phyloP scores from a whole-genome alignment of 2,888 invertebrate species.

The Conomelus anceps region DNA sequence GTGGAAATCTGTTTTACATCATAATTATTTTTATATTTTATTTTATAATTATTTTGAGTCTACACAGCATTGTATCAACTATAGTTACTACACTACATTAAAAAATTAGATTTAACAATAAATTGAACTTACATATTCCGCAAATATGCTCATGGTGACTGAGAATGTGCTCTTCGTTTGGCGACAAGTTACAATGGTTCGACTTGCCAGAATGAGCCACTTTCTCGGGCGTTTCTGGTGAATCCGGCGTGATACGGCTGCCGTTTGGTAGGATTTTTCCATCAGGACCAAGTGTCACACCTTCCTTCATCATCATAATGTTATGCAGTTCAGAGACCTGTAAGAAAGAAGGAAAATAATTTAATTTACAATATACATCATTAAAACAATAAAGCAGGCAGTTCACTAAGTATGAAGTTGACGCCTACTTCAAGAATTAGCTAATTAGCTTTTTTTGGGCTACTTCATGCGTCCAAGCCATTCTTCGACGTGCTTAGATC shows the following conservation, averaged over 20 bases:
- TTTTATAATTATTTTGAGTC: too few relatives aligned
- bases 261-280: constrained; percentile 48
- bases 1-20: too few relatives aligned
- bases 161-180: background rate
- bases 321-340: constrained; percentile 55
- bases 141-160: background rate
- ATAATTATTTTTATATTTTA: too few relatives aligned
- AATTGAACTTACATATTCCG: background rate
- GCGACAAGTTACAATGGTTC: background rate
- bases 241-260: background rate
- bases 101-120: too few relatives aligned
- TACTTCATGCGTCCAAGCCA: too few relatives aligned
- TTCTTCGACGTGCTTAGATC: too few relatives aligned
- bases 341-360: constrained; percentile 26
- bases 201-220: background rate
- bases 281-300: constrained; percentile 54
- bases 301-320: constrained; percentile 50
- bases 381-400: background rate
- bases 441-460: too few relatives aligned
- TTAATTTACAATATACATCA: constrained; percentile 4
- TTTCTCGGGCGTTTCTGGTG: background rate
- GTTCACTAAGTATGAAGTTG: background rate
- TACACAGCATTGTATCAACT: too few relatives aligned
- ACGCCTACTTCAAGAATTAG: too few relatives aligned
- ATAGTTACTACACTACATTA: too few relatives aligned